Conservation (phyloP, 2,113 vertebrate genomes). For the Oncorhynchus masou region DNA sequence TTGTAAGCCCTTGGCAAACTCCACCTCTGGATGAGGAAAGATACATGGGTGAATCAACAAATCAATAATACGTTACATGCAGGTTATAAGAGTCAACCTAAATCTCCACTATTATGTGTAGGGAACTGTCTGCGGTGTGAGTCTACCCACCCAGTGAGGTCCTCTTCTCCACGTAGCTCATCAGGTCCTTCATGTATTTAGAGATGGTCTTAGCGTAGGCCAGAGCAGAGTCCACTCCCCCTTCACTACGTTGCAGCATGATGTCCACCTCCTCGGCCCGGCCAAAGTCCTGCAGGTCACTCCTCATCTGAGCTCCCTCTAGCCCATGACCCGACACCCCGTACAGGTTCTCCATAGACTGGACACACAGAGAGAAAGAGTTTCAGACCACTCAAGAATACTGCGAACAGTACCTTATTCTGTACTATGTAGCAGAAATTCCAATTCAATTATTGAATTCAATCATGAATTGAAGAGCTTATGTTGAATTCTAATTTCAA, state of each 20-base stretch:
- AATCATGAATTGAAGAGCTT: no score
- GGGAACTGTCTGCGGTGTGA: not conserved
- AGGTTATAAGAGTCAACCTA: not conserved
- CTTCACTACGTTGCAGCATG: constrained; percentile 89
- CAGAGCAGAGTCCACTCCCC: constrained; percentile 86
- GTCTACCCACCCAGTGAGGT: constrained; percentile 76
- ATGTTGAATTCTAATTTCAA: no score
- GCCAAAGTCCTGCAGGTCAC: constrained; percentile 72
- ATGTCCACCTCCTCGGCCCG: constrained; percentile 83
- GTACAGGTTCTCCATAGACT: constrained; percentile 91
- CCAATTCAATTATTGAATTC: no score
- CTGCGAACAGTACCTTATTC: no score
- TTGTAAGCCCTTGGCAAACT: constrained; percentile 90
- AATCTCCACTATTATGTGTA: not conserved
- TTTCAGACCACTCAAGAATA: constrained; percentile 2
- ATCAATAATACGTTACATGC: not conserved
- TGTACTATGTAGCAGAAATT: no score
- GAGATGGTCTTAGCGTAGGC: constrained; percentile 88
- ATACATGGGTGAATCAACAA: not conserved
- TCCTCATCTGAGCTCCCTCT: constrained; percentile 53
- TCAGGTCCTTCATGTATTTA: constrained; percentile 96
- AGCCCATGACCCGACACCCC: constrained; percentile 64
- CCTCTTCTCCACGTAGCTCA: constrained; percentile 86
- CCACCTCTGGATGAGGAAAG: constrained; percentile 78
- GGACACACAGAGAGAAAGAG: constrained; percentile 6